Evolutionary conservation across 1,140 invertebrate genomes (phyloP), one percentile per base, ranked within the genome.

Genomic region (Helicoverpa armigera): DNA sequence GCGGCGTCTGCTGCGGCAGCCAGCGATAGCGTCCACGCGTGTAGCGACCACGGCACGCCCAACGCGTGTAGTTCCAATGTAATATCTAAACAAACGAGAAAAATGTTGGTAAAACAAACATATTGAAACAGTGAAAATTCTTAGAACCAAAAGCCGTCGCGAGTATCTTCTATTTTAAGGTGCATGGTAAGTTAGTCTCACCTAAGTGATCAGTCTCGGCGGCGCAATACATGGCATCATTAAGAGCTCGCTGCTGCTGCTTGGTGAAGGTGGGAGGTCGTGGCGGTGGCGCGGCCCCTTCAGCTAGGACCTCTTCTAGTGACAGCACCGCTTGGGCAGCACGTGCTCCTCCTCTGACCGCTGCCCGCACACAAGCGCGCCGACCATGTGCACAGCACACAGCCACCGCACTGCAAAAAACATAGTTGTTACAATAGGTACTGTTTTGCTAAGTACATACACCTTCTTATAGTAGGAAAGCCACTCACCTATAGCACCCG

Each of bases 171-270:
- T 43, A 5, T 1, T 43, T 5, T 9, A 43, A 43, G 4, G 1
- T 43, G 35, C 35, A 43, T 1, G 35, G 5, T 43, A 5, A 43
- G 35, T 9, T 7, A 16, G 35, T 31, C 43, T 89, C 87, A 97
- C 97, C 97, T 85, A 98, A 95, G 94, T 98, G 97, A 89, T 98
- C 98, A 89, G 98, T 98, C 92, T 99, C 98, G 2, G 98, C 97
- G 84, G 97, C 98, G 88, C 98, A 98, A 91, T 98, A 99, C 98
- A 99, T 98, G 3, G 98, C 98, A 94, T 98, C 98, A 88, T 98
- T 98, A 53, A 98, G 94, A 51, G 97, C 97, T 89, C 98, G 97
- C 43, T 97, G 97, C 94, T 98, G 98, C 18, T 96, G 95, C 94
- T 98, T 98, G 81, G 96, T 98, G 87, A 98, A 96, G 50, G 93